phyloP scores from a whole-genome alignment of 2,113 vertebrate genomes.

The Pomatostomus ruficeps region DNA sequence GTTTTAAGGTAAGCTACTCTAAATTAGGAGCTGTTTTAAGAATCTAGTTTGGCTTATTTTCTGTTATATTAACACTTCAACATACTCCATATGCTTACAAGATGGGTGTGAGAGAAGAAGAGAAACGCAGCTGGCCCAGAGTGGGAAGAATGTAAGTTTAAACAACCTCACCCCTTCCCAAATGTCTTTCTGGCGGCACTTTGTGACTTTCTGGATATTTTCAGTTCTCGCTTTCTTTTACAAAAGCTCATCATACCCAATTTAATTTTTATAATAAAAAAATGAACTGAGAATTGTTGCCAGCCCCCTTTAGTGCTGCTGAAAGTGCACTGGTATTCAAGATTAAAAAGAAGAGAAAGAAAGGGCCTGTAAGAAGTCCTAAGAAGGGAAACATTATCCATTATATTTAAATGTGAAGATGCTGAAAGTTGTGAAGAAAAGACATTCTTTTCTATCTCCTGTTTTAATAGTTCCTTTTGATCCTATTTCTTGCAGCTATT shows the following conservation, averaged over 20 bases:
- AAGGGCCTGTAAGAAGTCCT: neutral
- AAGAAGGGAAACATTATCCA: neutral
- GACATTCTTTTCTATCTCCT: neutral
- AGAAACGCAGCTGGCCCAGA: constrained; percentile 52
- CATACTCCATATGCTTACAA: constrained; percentile 60
- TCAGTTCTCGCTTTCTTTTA: constrained; percentile 47
- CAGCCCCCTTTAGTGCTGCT: constrained; percentile 1
- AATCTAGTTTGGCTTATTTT: constrained; percentile 25
- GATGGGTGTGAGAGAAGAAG: constrained; percentile 43
- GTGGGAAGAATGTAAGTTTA: constrained; percentile 55
- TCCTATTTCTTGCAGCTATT: neutral
- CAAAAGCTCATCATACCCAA: constrained; percentile 40
- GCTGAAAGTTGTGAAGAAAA: neutral
- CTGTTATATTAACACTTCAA: constrained; percentile 48
- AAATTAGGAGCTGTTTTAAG: constrained; percentile 48
- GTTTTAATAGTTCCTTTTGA: neutral
- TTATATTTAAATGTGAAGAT: neutral
- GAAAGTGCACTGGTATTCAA: neutral
- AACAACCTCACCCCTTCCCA: constrained; percentile 53
- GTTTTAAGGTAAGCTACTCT: neutral
- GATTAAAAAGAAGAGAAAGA: neutral
- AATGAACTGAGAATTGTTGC: constrained; percentile 23
- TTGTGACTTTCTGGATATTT: constrained; percentile 57
- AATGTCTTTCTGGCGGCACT: constrained; percentile 46
- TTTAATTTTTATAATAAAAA: constrained; percentile 44